phyloP scores from a whole-genome alignment of 2,113 vertebrate species.

The Rhynchomys soricoides region DNA sequence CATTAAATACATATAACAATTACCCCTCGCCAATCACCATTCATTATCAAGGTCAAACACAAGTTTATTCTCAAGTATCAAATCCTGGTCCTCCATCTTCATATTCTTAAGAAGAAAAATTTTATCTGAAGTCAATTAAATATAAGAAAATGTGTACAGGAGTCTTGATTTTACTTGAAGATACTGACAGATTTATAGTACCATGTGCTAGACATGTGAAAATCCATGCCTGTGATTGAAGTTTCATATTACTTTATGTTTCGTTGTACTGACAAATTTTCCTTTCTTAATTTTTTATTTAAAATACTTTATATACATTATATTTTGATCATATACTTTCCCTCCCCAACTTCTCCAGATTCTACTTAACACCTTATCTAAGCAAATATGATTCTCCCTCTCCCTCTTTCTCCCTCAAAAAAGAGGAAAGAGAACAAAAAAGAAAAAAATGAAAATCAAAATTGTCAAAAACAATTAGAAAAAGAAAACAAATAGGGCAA shows the following conservation, averaged over 20 bases:
- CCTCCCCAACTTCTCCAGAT: not conserved
- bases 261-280: not conserved
- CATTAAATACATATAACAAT: not conserved
- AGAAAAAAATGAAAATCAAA: not conserved
- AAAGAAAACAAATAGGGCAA: not conserved
- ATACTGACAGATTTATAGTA: not conserved
- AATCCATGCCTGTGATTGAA: not conserved
- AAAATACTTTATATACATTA: not conserved
- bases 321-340: not conserved
- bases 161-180: not conserved
- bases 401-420: not conserved
- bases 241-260: not conserved
- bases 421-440: not conserved
- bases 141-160: not conserved
- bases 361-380: not conserved
- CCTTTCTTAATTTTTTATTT: not conserved
- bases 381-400: not conserved
- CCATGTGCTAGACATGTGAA: not conserved
- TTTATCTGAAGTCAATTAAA: not conserved
- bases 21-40: not conserved
- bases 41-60: not conserved
- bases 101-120: too few species aligned
- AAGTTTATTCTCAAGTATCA: not conserved
- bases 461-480: not conserved
- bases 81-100: not conserved